phyloP scores from a whole-genome alignment of 2,888 invertebrate species.

The Lasioglossum malachurum region DNA sequence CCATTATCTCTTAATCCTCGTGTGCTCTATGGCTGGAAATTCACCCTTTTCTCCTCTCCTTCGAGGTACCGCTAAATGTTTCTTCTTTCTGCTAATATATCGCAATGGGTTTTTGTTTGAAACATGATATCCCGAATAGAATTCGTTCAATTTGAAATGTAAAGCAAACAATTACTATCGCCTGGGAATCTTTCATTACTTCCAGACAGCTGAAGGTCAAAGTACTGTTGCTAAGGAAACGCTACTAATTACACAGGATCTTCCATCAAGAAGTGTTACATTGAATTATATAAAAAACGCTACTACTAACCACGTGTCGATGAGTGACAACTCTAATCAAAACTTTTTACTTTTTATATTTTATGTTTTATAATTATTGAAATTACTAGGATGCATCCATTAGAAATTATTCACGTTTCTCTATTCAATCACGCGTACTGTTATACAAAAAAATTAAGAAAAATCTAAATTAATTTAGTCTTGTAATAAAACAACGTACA shows the following conservation, averaged over 20 bases:
- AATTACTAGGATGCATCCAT: no score
- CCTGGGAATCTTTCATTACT: background rate
- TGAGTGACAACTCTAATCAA: no score
- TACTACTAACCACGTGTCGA: no score
- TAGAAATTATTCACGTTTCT: no score
- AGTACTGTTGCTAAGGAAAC: background rate
- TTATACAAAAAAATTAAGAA: no score
- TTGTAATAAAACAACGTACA: no score
- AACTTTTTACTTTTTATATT: no score
- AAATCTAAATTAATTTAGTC: no score
- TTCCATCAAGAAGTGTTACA: no score
- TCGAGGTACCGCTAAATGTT: background rate
- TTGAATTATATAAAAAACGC: no score
- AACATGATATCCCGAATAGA: background rate
- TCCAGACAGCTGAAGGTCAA: background rate
- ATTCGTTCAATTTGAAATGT: background rate
- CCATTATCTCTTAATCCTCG: constrained; percentile 5
- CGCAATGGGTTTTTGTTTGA: background rate
- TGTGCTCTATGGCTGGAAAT: background rate
- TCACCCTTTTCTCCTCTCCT: background rate
- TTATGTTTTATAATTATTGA: no score
- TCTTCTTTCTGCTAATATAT: background rate
- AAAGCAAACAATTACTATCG: background rate
- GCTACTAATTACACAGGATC: background rate
- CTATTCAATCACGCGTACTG: no score